Evolutionary conservation across 1,140 invertebrate species (phyloP).

Genomic region (Arctopsyche grandis): DNA sequence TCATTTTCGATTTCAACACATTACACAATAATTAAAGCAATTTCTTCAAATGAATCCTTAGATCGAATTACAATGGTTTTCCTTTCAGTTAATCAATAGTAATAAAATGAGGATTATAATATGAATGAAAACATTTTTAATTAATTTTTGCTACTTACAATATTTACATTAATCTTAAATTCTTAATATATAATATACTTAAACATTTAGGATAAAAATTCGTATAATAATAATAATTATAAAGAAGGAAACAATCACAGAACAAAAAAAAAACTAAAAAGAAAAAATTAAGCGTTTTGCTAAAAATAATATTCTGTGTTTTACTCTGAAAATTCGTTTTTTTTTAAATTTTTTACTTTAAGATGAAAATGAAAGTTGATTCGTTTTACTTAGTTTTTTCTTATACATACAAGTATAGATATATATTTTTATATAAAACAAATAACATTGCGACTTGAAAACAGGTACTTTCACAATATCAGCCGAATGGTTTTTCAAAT

Average conservation of each 20-base stretch:
- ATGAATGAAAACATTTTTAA: conserved; percentile 13
- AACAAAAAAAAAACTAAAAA: conserved; percentile 46
- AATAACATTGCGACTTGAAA: conserved; percentile 52
- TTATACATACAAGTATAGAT: not conserved
- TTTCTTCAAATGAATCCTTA: conserved; percentile 26
- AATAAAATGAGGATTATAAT: conserved; percentile 36
- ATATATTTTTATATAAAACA: conserved; percentile 53
- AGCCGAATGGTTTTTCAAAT: not conserved
- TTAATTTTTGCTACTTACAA: conserved; percentile 54
- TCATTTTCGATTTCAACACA: not conserved
- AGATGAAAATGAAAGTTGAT: too few species aligned
- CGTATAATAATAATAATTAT: conserved; percentile 51
- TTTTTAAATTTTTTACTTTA: too few species aligned
- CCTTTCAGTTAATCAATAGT: not conserved
- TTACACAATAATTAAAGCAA: conserved; percentile 47
- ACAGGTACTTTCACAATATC: conserved; percentile 48
- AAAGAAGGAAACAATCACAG: conserved; percentile 54
- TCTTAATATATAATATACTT: conserved; percentile 52
- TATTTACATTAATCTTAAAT: conserved; percentile 51
- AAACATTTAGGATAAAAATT: conserved; percentile 47
- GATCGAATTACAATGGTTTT: not conserved
- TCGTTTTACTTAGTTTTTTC: too few species aligned
- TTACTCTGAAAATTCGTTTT: not conserved
- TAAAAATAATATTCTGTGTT: not conserved
- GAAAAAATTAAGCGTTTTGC: not conserved